Evolutionary conservation across 1,140 invertebrate genomes (phyloP).

Genomic region (Frieseomelitta varia): DNA sequence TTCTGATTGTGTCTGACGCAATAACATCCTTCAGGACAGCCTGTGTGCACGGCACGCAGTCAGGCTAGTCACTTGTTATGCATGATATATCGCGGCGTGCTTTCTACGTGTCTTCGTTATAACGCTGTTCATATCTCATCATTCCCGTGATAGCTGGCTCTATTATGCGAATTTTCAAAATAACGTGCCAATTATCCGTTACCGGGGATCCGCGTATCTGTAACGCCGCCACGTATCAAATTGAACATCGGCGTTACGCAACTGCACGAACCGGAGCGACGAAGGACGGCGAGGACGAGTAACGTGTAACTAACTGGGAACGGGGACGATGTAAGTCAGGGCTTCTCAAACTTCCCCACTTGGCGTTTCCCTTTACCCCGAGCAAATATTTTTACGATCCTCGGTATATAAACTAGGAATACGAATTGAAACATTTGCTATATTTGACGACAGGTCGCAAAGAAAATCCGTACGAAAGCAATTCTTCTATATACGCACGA

Average conservation of each 20-base stretch:
- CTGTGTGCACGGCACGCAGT: constrained; percentile 58
- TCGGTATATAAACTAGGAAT: no score
- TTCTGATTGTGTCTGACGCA: constrained; percentile 62
- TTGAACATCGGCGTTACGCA: constrained; percentile 6
- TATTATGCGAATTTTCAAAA: constrained; percentile 65
- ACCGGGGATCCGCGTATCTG: not conserved
- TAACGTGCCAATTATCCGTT: constrained; percentile 54
- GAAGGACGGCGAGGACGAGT: not conserved
- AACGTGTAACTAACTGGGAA: not conserved
- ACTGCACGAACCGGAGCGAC: not conserved
- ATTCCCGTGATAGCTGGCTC: constrained; percentile 55
- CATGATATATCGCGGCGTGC: constrained; percentile 68
- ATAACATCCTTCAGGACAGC: constrained; percentile 67
- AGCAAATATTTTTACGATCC: no score
- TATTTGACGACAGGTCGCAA: no score
- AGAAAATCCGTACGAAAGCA: no score
- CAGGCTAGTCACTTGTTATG: constrained; percentile 69
- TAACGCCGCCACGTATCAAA: constrained; percentile 21
- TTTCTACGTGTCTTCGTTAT: constrained; percentile 72
- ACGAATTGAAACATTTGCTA: no score
- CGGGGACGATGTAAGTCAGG: not conserved
- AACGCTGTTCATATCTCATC: constrained; percentile 63
- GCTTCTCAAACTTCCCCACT: no score
- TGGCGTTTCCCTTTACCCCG: no score
- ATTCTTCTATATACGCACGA: no score